Evolutionary conservation across 2,797 vertebrate genomes (phyloP).

Genomic region (Mus spretus): DNA sequence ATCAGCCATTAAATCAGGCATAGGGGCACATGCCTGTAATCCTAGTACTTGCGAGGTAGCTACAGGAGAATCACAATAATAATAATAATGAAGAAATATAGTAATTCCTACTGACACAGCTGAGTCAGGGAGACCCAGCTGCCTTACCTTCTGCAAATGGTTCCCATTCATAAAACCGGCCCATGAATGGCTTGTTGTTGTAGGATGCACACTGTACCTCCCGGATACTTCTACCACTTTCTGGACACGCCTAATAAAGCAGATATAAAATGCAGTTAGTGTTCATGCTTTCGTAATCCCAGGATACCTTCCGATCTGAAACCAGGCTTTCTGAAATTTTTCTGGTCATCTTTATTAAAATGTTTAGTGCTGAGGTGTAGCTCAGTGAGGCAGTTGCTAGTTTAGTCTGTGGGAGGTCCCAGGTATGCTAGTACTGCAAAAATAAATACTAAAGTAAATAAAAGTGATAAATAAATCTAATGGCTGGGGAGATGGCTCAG

Average conservation of each 20-base stretch:
- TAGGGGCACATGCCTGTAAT: background rate
- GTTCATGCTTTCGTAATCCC: background rate
- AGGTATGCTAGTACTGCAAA: background rate
- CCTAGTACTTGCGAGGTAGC: background rate
- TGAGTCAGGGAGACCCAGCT: background rate
- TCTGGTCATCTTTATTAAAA: background rate
- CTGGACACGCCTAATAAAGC: conserved; percentile 90
- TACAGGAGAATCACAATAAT: background rate
- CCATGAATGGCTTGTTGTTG: conserved; percentile 98
- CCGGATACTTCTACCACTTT: conserved; percentile 93
- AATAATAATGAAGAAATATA: background rate
- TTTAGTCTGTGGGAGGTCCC: background rate
- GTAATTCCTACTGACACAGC: background rate
- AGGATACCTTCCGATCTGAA: background rate
- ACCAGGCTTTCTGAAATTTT: conserved; percentile 26
- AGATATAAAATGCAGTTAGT: conserved; percentile 47
- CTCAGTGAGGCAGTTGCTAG: background rate
- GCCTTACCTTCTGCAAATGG: conserved; percentile 96
- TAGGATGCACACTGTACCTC: conserved; percentile 96
- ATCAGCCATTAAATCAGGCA: background rate
- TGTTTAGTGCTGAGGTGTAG: background rate
- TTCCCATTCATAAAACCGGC: conserved; percentile 97
- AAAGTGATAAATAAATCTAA: background rate
- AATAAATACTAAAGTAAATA: background rate
- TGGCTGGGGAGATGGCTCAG: background rate